These are phyloP conservation scores for Temnothorax nylanderi DNA, from an alignment of 1,140 invertebrate genomes.

Conservation along the genomic window DNA sequence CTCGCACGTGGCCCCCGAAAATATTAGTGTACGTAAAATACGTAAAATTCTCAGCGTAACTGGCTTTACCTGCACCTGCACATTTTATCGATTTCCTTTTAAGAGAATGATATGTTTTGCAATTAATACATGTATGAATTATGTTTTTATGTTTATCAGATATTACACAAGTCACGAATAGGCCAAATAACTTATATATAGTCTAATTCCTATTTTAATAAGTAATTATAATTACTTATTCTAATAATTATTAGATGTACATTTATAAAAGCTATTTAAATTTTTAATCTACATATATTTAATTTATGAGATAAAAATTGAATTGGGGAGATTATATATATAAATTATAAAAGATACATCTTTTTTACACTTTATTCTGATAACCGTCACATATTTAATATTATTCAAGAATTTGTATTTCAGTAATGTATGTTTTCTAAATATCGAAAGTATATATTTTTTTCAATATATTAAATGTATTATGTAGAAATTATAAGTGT, in stretches of 20 bases:
- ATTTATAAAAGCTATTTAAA: not conserved
- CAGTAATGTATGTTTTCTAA: not conserved
- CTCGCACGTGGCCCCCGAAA: not conserved
- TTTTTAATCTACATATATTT: not conserved
- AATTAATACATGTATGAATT: not conserved
- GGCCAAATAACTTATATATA: not conserved
- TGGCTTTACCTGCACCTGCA: not conserved
- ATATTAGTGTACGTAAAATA: constrained; percentile 20
- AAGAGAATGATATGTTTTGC: not conserved
- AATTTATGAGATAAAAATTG: not conserved
- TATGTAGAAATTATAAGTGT: not conserved
- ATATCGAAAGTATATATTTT: not conserved
- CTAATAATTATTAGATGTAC: not conserved
- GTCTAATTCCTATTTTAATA: not conserved
- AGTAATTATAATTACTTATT: not conserved
- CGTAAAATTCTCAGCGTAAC: constrained; percentile 15
- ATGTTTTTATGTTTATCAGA: not conserved
- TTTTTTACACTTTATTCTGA: not conserved
- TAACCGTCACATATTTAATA: not conserved
- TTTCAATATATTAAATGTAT: not conserved
- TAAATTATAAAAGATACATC: not conserved
- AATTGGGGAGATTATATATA: not conserved
- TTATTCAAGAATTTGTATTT: constrained; percentile 1
- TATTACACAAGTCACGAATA: not conserved
- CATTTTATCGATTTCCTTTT: not conserved